Conservation (phyloP, 1,140 invertebrate genomes). For the Patella vulgata region DNA sequence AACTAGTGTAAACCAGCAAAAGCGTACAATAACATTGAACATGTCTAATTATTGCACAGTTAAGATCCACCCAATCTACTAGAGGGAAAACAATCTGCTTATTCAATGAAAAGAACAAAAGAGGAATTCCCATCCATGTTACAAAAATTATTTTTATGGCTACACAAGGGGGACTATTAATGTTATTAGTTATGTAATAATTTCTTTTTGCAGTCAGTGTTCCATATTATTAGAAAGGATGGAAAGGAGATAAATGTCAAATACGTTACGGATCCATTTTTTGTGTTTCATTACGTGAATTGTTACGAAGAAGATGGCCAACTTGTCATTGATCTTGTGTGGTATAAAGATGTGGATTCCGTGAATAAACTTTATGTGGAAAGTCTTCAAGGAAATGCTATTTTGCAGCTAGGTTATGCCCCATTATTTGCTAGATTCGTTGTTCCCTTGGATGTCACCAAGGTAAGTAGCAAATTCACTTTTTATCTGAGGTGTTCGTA, state of each 20-base stretch:
- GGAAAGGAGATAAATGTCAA: constrained; percentile 12
- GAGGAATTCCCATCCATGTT: too few relatives aligned
- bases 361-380: constrained; percentile 61
- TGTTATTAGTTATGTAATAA: too few relatives aligned
- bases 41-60: too few relatives aligned
- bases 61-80: too few relatives aligned
- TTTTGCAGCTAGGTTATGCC: constrained; percentile 1
- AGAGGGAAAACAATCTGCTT: too few relatives aligned
- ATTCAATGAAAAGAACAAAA: too few relatives aligned
- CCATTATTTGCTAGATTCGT: constrained; percentile 18
- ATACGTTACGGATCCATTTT: constrained; percentile 78
- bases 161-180: too few relatives aligned
- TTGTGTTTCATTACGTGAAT: constrained; percentile 91
- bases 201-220: too few relatives aligned
- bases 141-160: too few relatives aligned
- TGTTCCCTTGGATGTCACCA: constrained; percentile 20
- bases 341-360: constrained; percentile 79
- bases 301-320: constrained; percentile 80
- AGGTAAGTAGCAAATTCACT: not conserved
- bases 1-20: too few relatives aligned
- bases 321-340: constrained; percentile 82
- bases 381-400: not conserved
- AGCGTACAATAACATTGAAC: too few relatives aligned
- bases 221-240: constrained; percentile 16
- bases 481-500: too few relatives aligned